Percentiles rank a stretch among this genome's conserved stretches.
Conservation (phyloP, 2,888 invertebrate species). For the Stegana nigrithorax region DNA sequence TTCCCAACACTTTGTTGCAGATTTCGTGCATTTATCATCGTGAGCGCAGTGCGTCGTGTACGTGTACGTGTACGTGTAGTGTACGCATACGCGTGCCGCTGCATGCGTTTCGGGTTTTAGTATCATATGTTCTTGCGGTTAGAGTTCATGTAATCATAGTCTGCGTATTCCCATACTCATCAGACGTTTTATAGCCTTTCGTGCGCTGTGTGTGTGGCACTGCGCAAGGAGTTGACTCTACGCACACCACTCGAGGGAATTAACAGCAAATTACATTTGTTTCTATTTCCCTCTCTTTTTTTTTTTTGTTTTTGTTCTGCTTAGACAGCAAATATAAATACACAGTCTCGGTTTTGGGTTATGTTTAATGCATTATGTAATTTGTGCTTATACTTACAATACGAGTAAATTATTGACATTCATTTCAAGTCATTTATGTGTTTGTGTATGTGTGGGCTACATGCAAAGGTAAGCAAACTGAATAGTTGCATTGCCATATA, state of each 20-base stretch:
- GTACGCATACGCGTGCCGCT: conserved; percentile 47
- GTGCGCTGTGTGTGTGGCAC: neutral
- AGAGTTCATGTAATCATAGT: conserved; percentile 19
- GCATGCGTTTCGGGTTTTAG: conserved; percentile 59
- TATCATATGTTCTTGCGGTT: conserved; percentile 61
- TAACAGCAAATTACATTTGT: conserved; percentile 18
- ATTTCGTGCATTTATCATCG: conserved; percentile 62
- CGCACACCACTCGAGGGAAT: conserved; percentile 11
- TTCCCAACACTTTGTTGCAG: conserved; percentile 65
- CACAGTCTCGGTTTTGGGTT: neutral
- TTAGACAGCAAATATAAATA: no score
- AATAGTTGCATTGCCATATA: no score
- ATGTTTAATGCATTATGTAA: conserved; percentile 4
- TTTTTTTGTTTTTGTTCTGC: neutral
- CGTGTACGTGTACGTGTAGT: conserved; percentile 3
- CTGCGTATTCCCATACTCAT: conserved; percentile 18
- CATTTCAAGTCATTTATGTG: no score
- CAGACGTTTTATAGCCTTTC: neutral
- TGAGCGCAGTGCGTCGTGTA: conserved; percentile 18
- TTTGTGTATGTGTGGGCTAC: no score
- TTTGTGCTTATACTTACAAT: conserved; percentile 17
- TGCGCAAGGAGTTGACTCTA: neutral
- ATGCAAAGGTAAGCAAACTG: no score
- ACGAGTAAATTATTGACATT: no score
- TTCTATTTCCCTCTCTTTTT: neutral